Conservation (phyloP, 2,888 invertebrate genomes). For the Hipparchia semele region DNA sequence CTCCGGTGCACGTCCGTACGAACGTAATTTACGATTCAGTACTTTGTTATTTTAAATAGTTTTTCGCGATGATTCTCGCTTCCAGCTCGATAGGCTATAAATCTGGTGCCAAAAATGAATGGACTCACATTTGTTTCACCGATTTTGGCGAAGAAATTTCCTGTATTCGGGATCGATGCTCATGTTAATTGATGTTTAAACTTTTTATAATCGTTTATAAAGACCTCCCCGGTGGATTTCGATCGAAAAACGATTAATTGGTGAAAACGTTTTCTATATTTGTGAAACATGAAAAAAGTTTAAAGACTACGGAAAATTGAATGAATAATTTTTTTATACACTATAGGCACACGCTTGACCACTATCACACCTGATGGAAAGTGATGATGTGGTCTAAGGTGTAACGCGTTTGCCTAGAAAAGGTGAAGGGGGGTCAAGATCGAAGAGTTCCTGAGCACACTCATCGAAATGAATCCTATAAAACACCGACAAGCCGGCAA, state of each 20-base stretch:
- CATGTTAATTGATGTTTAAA: neutral
- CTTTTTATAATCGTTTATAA: constrained; percentile 30
- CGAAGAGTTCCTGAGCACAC: no score
- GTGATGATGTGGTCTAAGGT: no score
- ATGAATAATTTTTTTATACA: no score
- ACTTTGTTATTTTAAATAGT: constrained; percentile 68
- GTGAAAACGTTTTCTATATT: no score
- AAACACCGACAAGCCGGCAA: no score
- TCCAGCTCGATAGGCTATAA: constrained; percentile 68
- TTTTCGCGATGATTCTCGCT: constrained; percentile 70
- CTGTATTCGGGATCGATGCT: constrained; percentile 30
- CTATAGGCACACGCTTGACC: no score
- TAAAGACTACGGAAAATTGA: no score
- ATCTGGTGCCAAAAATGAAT: constrained; percentile 79
- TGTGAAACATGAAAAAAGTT: neutral
- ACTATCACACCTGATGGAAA: no score
- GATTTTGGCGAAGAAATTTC: constrained; percentile 30
- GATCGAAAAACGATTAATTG: neutral
- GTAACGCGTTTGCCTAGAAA: no score
- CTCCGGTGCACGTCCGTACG: constrained; percentile 49
- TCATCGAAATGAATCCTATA: no score
- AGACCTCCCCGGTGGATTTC: constrained; percentile 31
- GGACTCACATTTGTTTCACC: constrained; percentile 63
- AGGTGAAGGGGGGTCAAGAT: no score
- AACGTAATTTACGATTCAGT: constrained; percentile 72